These are phyloP conservation scores for Hippocampus zosterae DNA, from an alignment of 2,113 vertebrate genomes.

Conservation along the genomic window DNA sequence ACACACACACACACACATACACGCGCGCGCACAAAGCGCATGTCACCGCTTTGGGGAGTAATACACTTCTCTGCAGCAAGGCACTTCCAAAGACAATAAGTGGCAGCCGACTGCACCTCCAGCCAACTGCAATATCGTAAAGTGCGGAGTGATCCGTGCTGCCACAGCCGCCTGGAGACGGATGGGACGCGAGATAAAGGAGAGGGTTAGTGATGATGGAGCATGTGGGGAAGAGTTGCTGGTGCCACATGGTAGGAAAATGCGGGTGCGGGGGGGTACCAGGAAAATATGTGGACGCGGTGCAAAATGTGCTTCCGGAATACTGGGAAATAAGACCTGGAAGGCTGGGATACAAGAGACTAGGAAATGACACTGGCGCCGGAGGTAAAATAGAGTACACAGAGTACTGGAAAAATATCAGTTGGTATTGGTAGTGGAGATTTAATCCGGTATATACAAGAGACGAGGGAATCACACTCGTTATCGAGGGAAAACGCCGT, in stretches of 20 bases:
- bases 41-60: constrained; percentile 5
- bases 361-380: background rate
- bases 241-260: background rate
- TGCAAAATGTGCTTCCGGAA: background rate
- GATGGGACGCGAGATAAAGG: background rate
- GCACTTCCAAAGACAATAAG: constrained; percentile 40
- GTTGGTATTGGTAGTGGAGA: background rate
- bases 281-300: background rate
- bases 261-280: background rate
- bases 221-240: background rate
- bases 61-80: constrained; percentile 1
- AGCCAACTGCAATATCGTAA: constrained; percentile 21
- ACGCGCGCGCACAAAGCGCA: background rate
- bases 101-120: constrained; percentile 18
- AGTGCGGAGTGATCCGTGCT: constrained; percentile 23
- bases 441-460: background rate
- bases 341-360: background rate
- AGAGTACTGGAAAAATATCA: background rate
- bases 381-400: background rate
- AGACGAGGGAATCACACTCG: background rate
- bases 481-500: no score
- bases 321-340: background rate
- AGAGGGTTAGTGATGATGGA: background rate
- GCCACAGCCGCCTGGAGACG: constrained; percentile 1
- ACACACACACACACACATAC: background rate